phyloP scores from a whole-genome alignment of 1,140 invertebrate species.

The Phortica variegata region DNA sequence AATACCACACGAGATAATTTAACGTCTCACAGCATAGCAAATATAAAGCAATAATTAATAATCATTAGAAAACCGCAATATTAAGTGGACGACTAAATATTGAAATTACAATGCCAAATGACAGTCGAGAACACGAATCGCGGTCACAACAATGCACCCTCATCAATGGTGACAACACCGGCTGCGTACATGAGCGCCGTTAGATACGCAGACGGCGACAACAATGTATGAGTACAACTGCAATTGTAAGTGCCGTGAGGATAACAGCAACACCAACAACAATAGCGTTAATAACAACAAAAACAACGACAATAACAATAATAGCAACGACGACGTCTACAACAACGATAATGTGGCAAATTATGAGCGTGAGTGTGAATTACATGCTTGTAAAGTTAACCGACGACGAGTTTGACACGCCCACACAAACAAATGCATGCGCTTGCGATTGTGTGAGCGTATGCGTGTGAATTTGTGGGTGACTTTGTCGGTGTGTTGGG shows the following conservation, averaged over 20 bases:
- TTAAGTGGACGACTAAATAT: conserved; percentile 52
- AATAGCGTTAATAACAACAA: conserved; percentile 37
- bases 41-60: conserved; percentile 49
- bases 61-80: conserved; percentile 52
- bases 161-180: no score
- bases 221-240: no score
- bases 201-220: no score
- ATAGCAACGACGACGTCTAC: conserved; percentile 25
- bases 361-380: conserved; percentile 46
- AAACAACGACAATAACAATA: conserved; percentile 13
- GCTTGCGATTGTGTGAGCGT: no score
- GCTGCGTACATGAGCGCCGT: no score
- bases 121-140: conserved; percentile 12
- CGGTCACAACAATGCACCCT: no score
- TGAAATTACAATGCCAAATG: conserved; percentile 49
- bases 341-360: conserved; percentile 23
- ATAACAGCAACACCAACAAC: conserved; percentile 48
- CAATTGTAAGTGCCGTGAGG: no score
- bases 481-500: no score
- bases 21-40: no score
- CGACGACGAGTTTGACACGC: conserved; percentile 33
- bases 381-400: conserved; percentile 47
- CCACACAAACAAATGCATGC: conserved; percentile 7
- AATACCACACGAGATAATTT: no score
- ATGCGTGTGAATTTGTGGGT: no score